Conservation (phyloP, 2,888 invertebrate genomes). For the Cinara cedri region DNA sequence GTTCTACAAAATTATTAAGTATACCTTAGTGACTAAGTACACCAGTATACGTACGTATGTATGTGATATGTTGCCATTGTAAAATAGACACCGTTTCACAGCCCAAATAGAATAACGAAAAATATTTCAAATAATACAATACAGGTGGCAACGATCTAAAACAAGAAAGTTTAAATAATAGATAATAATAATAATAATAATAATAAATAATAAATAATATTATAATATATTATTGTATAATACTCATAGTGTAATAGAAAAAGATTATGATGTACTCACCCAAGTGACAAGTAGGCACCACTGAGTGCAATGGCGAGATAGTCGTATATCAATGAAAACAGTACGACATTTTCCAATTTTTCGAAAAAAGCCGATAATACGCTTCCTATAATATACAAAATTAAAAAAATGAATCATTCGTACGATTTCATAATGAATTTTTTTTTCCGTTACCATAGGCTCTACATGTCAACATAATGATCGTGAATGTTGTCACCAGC, state of each 20-base stretch:
- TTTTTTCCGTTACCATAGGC: constrained; percentile 27
- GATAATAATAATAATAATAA: not conserved
- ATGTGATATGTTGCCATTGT: constrained; percentile 20
- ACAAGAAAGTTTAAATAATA: not conserved
- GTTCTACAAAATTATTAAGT: constrained; percentile 10
- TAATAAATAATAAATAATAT: no score
- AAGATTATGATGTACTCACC: not conserved
- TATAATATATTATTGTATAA: not conserved
- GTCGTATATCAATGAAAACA: constrained; percentile 35
- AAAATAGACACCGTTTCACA: constrained; percentile 37
- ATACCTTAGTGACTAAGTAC: no score
- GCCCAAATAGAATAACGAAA: constrained; percentile 42
- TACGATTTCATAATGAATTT: not conserved
- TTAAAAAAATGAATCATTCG: no score
- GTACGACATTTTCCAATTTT: constrained; percentile 12
- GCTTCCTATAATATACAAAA: constrained; percentile 9
- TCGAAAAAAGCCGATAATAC: constrained; percentile 43
- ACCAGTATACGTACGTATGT: constrained; percentile 38
- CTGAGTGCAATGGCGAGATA: constrained; percentile 24
- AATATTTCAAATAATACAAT: constrained; percentile 35
- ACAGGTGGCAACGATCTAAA: constrained; percentile 23
- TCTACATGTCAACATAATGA: constrained; percentile 31
- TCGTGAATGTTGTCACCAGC: constrained; percentile 23
- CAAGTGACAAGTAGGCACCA: constrained; percentile 38
- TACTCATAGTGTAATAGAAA: not conserved